phyloP scores from a whole-genome alignment of 2,888 invertebrate genomes.

The Brenthis daphne region DNA sequence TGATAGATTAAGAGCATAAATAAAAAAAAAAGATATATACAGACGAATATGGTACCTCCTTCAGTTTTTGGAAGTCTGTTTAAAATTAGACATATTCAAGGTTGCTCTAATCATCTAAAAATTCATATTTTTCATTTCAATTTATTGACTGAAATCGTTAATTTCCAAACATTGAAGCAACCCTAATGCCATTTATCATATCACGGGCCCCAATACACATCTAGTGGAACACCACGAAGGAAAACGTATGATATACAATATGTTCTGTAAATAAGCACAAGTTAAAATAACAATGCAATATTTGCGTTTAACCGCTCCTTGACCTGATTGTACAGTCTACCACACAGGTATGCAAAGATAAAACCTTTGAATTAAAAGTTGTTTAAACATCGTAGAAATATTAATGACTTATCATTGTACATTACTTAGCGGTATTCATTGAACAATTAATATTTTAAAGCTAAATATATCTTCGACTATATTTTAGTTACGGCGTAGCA shows the following conservation, averaged over 20 bases:
- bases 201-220: background rate
- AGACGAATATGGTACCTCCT: too few species aligned
- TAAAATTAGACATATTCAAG: too few species aligned
- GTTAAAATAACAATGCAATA: slow-evolving; percentile 32
- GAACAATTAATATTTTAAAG: too few species aligned
- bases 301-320: slow-evolving; percentile 32
- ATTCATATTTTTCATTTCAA: too few species aligned
- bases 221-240: slow-evolving; percentile 11
- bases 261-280: slow-evolving; percentile 24
- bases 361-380: background rate
- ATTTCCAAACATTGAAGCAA: too few species aligned
- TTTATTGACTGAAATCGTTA: too few species aligned
- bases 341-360: slow-evolving; percentile 16
- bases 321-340: slow-evolving; percentile 30
- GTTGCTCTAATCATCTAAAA: too few species aligned
- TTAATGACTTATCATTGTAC: background rate
- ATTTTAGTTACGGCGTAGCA: too few species aligned
- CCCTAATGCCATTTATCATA: too few species aligned
- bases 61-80: too few species aligned
- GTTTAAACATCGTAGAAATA: background rate
- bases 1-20: background rate
- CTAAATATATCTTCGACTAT: too few species aligned
- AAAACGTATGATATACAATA: slow-evolving; percentile 18
- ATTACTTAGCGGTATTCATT: background rate
- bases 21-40: too few species aligned